phyloP scores from a whole-genome alignment of 2,888 invertebrate species.

The Euzophera pinguis region DNA sequence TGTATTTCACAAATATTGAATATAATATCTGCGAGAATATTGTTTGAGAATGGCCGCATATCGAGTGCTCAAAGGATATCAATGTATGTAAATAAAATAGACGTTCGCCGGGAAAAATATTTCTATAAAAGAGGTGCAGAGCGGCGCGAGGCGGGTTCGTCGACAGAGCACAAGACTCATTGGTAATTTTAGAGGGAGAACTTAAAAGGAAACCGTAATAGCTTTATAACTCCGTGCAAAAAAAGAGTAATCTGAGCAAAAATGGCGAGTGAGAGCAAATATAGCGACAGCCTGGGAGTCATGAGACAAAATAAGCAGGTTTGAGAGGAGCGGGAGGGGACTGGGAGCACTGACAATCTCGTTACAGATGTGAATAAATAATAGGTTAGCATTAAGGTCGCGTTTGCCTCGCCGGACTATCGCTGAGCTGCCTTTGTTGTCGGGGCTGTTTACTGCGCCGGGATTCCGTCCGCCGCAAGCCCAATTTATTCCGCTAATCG shows the following conservation, averaged over 20 bases:
- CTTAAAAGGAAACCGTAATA: conserved; percentile 52
- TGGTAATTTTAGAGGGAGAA: conserved; percentile 36
- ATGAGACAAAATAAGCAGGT: conserved; percentile 43
- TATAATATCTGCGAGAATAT: conserved; percentile 14
- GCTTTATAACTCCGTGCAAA: conserved; percentile 52
- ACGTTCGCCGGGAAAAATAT: conserved; percentile 38
- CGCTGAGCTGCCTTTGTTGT: conserved; percentile 67
- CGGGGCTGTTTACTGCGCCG: conserved; percentile 63
- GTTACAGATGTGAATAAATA: conserved; percentile 78
- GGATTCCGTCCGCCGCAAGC: conserved; percentile 64
- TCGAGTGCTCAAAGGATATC: conserved; percentile 35
- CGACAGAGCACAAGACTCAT: conserved; percentile 11
- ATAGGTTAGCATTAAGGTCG: conserved; percentile 72
- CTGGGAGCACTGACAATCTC: conserved; percentile 71
- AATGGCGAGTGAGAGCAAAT: conserved; percentile 57
- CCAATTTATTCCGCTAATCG: conserved; percentile 75
- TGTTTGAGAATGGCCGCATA: conserved; percentile 26
- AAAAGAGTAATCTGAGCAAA: conserved; percentile 55
- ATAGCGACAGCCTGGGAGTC: conserved; percentile 44
- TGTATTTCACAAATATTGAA: conserved; percentile 14
- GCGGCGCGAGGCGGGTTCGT: conserved; percentile 22
- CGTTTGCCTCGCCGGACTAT: conserved; percentile 47
- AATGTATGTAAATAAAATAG: conserved; percentile 42
- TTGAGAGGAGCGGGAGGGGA: conserved; percentile 39
- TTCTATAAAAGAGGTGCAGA: conserved; percentile 37